Base-by-base conservation (phyloP, 2,797 vertebrate genomes). In the Acomys russatus region DNA sequence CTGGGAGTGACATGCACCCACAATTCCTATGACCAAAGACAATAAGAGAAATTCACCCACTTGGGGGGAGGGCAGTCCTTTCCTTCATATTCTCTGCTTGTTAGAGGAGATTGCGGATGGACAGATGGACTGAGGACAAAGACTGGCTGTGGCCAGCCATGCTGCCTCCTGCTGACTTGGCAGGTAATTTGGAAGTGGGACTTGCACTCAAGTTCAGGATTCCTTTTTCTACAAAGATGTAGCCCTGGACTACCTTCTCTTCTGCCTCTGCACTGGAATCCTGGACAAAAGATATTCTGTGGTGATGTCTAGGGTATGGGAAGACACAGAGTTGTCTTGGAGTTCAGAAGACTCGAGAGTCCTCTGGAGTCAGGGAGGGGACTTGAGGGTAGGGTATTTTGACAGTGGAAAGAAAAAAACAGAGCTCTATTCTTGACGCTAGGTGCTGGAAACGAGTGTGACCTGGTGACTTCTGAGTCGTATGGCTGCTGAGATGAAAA, bases 91-190 rank as follows among this genome's bases (percentile, higher is more conserved):
- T 94, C 94, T 93, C 20, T 51, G 93, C 91, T 96, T 96, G 93
- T 94, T 96, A 96, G 94, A 96, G 97, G 94, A 92, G 96, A 95
- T 79, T 5, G 1, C 28, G 1, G 91, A 95, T 95, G 0, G 92
- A 91, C 97, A 22, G 49, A 28, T 33, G 9, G 68, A 71, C n/a
- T 97, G 93, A 96, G 96, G 93, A 93, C 93, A 79, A 68, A 88
- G 92, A 23, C 33, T 61, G 84, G 76, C 77, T 0, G 0, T 73
- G 74, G 38, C 0, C 25, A 64, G 51, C 1, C 8, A 5, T 68
- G n/a, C 61, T 20, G 25, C 14, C 11, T 78, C 33, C 73, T 49
- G 70, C 70, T 84, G 90, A 97, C 90, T 90, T 91, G 68, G 96
- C 68, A 38, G 38, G 87, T 61, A 25, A 49, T 79, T 68, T 66